Conservation (phyloP, 2,797 vertebrate genomes). For the Iguana delicatissima region DNA sequence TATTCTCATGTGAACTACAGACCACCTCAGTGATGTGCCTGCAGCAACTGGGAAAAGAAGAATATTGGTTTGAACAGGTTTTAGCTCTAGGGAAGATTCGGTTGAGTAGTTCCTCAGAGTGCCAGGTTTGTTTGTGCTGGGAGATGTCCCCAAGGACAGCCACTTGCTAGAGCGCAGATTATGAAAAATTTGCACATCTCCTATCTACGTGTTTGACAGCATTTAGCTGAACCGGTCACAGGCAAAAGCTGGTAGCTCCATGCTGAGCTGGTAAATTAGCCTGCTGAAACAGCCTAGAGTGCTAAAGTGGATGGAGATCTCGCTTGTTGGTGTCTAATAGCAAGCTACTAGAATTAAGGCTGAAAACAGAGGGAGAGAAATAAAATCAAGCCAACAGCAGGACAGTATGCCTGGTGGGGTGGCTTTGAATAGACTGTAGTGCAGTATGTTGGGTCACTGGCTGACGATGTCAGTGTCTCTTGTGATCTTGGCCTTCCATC, state of each 20-base stretch:
- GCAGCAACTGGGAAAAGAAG: slow-evolving; percentile 11
- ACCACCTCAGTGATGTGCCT: background rate
- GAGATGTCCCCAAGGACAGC: slow-evolving; percentile 7
- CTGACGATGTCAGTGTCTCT: background rate
- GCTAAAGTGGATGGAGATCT: background rate
- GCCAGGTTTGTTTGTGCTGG: slow-evolving; percentile 26
- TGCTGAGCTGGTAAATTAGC: slow-evolving; percentile 22
- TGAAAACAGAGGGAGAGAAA: background rate
- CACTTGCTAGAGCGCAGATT: background rate
- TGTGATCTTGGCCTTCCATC: background rate
- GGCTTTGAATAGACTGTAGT: background rate
- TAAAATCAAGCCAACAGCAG: background rate
- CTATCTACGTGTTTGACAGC: slow-evolving; percentile 11
- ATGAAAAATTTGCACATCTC: slow-evolving; percentile 6
- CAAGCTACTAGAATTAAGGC: background rate
- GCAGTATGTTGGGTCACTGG: background rate
- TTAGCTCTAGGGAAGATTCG: slow-evolving; percentile 23
- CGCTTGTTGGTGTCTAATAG: background rate
- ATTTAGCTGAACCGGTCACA: background rate
- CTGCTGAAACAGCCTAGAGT: background rate
- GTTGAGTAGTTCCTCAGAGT: slow-evolving; percentile 28
- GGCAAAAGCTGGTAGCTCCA: slow-evolving; percentile 11
- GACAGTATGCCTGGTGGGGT: background rate
- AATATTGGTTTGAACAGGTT: slow-evolving; percentile 28
- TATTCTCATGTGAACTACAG: background rate